A percentile compares a stretch with the other conserved stretches of the same genome.
phyloP scores from a whole-genome alignment of 1,140 invertebrate species.

The Wasmannia auropunctata region DNA sequence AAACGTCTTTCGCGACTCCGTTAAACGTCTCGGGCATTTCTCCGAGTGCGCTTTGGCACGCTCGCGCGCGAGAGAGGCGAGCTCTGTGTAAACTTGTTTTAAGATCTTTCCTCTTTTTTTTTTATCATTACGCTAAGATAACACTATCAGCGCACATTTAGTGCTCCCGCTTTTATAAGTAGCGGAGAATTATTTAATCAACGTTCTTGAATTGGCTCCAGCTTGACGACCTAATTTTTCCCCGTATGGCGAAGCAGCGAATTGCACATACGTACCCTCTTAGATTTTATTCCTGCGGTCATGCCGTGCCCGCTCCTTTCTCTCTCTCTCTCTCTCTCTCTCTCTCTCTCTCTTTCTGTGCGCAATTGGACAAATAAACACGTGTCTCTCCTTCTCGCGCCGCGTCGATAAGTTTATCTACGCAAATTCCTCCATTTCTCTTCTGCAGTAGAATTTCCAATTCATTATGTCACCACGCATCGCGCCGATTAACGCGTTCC shows the following conservation, averaged over 20 bases:
- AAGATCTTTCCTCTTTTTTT: conserved; percentile 74
- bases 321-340: not conserved
- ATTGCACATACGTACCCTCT: conserved; percentile 39
- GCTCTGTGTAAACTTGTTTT: conserved; percentile 78
- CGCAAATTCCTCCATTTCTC: not conserved
- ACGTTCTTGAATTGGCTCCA: conserved; percentile 82
- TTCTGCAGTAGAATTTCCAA: not conserved
- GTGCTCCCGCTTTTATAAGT: conserved; percentile 85
- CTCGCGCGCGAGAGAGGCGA: conserved; percentile 7
- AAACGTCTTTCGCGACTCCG: not conserved
- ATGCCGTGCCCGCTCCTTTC: not conserved
- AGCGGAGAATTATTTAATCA: conserved; percentile 85
- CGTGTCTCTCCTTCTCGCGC: not conserved
- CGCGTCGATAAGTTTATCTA: conserved; percentile 19
- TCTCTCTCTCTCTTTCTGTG: not conserved
- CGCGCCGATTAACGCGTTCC: not conserved
- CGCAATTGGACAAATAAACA: conserved; percentile 43
- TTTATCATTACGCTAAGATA: conserved; percentile 84
- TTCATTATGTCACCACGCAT: not conserved
- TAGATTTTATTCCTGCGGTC: conserved; percentile 48
- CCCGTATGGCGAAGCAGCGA: conserved; percentile 67
- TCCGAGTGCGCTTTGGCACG: not conserved
- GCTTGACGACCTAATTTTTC: conserved; percentile 84
- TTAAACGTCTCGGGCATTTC: conserved; percentile 27
- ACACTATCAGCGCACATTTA: conserved; percentile 85